These are phyloP conservation scores for Eretmochelys imbricata DNA, from an alignment of 2,113 vertebrate species.

Conservation along the genomic window DNA sequence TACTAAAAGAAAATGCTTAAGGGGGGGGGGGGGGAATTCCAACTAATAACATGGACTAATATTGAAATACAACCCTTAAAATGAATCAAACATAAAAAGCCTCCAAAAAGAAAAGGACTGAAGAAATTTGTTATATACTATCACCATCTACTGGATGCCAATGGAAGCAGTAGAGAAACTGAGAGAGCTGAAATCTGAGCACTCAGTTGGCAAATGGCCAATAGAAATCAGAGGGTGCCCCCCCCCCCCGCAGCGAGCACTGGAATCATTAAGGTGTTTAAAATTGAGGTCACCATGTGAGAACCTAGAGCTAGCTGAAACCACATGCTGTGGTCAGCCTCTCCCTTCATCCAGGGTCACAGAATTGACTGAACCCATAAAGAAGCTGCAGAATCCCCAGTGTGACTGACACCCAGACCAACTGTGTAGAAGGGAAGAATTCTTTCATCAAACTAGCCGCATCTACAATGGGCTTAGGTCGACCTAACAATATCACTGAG, in stretches of 20 bases:
- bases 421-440: not conserved
- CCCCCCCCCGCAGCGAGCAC: not conserved
- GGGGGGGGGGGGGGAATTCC: not conserved
- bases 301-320: not conserved
- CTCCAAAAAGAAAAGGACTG: not conserved
- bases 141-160: not conserved
- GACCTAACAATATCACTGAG: not conserved
- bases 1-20: not conserved
- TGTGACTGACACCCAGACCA: not conserved
- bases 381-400: too few species aligned
- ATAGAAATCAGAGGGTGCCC: not conserved
- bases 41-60: not conserved
- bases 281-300: not conserved
- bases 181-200: not conserved
- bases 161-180: not conserved
- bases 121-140: not conserved
- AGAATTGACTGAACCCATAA: too few species aligned
- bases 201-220: not conserved
- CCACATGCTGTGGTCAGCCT: not conserved
- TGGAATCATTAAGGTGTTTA: not conserved
- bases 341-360: not conserved
- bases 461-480: not conserved
- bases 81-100: not conserved
- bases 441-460: not conserved
- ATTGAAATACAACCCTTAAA: not conserved